Evolutionary conservation across 2,113 vertebrate species (phyloP).

Genomic region (Ariopsis seemanni): DNA sequence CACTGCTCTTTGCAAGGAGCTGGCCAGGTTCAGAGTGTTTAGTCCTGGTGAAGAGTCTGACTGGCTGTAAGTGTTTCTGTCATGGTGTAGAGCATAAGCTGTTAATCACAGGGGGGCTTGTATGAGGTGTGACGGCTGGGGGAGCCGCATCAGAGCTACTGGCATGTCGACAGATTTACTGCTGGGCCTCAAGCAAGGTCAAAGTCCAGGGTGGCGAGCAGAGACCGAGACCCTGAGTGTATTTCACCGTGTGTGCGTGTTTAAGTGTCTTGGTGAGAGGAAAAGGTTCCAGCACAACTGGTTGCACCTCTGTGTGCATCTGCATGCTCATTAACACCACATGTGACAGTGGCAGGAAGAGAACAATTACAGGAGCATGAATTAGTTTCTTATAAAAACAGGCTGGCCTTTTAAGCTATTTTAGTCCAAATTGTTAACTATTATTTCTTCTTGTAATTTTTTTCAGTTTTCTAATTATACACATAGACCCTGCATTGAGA

Average conservation of each 20-base stretch:
- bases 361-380: constrained; percentile 55
- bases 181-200: constrained; percentile 55
- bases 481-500: background rate
- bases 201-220: constrained; percentile 51
- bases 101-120: constrained; percentile 47
- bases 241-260: constrained; percentile 44
- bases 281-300: constrained; percentile 55
- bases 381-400: background rate
- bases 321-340: constrained; percentile 63
- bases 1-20: background rate
- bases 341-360: constrained; percentile 62
- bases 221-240: constrained; percentile 63
- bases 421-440: background rate
- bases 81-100: constrained; percentile 21
- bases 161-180: constrained; percentile 70
- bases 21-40: constrained; percentile 16
- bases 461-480: background rate
- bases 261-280: constrained; percentile 44
- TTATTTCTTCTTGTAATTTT: constrained; percentile 5
- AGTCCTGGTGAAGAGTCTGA: constrained; percentile 41
- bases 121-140: constrained; percentile 39
- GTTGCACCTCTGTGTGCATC: constrained; percentile 56
- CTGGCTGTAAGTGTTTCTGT: constrained; percentile 45
- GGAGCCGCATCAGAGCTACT: constrained; percentile 57
- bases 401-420: background rate